A percentile compares a stretch with the other conserved stretches of the same genome.
These are phyloP conservation scores for Apogon hyalosoma DNA, from an alignment of 2,797 vertebrate species.

Conservation along the genomic window DNA sequence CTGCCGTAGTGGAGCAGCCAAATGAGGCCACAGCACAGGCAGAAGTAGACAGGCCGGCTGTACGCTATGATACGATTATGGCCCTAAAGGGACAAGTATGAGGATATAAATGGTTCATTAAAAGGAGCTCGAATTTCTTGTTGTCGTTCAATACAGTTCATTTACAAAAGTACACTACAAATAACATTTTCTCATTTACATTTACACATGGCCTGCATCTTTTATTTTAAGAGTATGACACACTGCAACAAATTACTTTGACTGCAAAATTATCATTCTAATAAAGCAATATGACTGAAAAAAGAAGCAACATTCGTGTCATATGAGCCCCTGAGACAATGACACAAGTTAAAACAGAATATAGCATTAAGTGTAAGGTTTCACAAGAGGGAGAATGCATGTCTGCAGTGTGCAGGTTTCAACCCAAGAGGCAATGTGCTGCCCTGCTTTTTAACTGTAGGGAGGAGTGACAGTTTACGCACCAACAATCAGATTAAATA, in stretches of 20 bases:
- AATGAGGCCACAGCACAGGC: constrained; percentile 97
- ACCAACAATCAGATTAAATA: constrained; percentile 35
- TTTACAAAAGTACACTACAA: neutral
- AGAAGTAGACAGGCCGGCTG: constrained; percentile 99
- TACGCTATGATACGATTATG: constrained; percentile 99
- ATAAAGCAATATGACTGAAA: neutral
- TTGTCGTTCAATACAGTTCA: constrained; percentile 5
- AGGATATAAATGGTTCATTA: constrained; percentile 11
- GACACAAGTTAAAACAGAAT: constrained; percentile 45
- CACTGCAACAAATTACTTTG: constrained; percentile 8
- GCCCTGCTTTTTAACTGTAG: constrained; percentile 33
- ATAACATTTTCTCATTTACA: neutral
- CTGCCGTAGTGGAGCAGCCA: constrained; percentile 96
- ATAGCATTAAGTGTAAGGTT: constrained; percentile 48
- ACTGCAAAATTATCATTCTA: neutral
- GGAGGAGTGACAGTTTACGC: constrained; percentile 27
- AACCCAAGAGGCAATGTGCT: constrained; percentile 31
- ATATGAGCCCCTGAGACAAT: constrained; percentile 6
- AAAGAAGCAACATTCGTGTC: constrained; percentile 21
- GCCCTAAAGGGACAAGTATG: constrained; percentile 83
- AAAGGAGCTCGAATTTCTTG: neutral
- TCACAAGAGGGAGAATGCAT: constrained; percentile 36
- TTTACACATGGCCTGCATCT: neutral
- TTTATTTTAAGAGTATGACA: neutral
- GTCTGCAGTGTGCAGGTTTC: constrained; percentile 33